A percentile compares a stretch with the other conserved stretches of the same genome.
These are phyloP conservation scores for Semnornis frantzii DNA, from an alignment of 2,113 vertebrate genomes.

Conservation along the genomic window DNA sequence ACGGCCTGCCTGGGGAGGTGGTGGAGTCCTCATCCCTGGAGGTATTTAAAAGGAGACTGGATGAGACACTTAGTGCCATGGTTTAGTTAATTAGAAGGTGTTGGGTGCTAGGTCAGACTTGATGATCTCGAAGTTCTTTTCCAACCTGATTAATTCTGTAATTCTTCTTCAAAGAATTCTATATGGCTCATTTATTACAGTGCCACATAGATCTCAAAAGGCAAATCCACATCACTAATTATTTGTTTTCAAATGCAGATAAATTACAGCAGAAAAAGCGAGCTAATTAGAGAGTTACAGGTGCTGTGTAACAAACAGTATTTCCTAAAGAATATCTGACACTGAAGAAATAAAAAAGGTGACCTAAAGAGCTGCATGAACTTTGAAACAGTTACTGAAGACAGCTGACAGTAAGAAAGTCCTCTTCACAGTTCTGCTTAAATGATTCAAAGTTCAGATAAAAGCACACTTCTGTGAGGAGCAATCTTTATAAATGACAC, in stretches of 20 bases:
- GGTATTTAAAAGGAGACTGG: too few relatives aligned
- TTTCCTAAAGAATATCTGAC: neutral
- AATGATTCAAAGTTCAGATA: conserved; percentile 29
- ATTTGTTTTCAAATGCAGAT: neutral
- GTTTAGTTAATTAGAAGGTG: too few relatives aligned
- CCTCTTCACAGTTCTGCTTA: neutral
- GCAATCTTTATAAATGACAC: conserved; percentile 11
- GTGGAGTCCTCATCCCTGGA: too few relatives aligned
- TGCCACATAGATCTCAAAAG: neutral
- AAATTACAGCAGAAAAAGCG: neutral
- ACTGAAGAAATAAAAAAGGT: neutral
- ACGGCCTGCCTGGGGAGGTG: too few relatives aligned
- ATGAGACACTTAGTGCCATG: too few relatives aligned
- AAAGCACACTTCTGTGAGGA: neutral
- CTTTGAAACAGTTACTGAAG: neutral
- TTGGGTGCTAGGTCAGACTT: too few relatives aligned
- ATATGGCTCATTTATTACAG: neutral
- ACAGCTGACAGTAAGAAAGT: neutral
- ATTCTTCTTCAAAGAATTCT: neutral
- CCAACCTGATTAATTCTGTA: too few relatives aligned
- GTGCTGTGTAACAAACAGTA: neutral
- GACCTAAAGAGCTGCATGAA: neutral
- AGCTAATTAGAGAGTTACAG: neutral
- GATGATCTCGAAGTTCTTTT: too few relatives aligned
- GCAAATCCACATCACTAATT: neutral